Percentiles rank a stretch among this genome's conserved stretches.
These are phyloP conservation scores for Illadopsis cleaveri DNA, from an alignment of 2,113 vertebrate species.

Conservation along the genomic window DNA sequence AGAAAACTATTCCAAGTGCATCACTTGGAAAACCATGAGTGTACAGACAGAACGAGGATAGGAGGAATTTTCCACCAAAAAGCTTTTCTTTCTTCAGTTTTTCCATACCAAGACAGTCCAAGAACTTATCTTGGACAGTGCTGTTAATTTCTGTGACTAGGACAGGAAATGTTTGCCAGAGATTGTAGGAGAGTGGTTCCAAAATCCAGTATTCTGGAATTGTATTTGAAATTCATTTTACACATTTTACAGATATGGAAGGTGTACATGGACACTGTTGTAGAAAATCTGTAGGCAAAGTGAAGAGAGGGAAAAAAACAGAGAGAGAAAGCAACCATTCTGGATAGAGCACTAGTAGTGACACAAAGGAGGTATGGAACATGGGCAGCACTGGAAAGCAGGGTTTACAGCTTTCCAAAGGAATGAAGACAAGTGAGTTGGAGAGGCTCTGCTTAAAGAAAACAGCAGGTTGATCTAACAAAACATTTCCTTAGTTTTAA, in stretches of 20 bases:
- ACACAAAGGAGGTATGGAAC: neutral
- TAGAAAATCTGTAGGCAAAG: neutral
- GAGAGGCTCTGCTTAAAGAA: neutral
- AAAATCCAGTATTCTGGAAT: neutral
- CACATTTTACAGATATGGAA: neutral
- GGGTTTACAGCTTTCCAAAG: neutral
- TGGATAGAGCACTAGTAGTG: neutral
- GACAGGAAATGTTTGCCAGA: neutral
- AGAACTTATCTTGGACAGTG: neutral
- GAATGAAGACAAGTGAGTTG: neutral
- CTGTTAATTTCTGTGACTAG: neutral
- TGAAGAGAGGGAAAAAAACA: neutral
- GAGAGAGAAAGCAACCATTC: neutral
- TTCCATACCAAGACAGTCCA: neutral
- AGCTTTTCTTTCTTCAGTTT: neutral
- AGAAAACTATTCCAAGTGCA: neutral
- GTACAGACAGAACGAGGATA: neutral
- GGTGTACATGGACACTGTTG: neutral
- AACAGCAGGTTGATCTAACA: neutral
- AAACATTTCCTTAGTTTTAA: neutral
- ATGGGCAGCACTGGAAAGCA: neutral
- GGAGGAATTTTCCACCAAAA: neutral
- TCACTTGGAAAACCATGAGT: neutral
- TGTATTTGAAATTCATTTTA: neutral
- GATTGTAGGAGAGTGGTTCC: neutral